Base-by-base conservation (phyloP, 2,797 vertebrate species). In the Artibeus jamaicensis region DNA sequence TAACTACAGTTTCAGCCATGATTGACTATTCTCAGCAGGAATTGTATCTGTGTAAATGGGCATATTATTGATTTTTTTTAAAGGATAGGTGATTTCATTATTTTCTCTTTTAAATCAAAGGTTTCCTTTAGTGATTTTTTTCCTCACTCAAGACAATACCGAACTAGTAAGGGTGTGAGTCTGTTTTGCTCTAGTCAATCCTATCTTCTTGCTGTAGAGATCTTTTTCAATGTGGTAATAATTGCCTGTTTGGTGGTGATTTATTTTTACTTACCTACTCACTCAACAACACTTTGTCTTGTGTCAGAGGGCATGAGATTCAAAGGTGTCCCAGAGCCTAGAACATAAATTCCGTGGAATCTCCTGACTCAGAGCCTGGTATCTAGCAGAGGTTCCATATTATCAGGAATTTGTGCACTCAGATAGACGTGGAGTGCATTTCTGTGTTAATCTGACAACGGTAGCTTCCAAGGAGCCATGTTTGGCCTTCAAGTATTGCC, bases 41-140 rank as follows among this genome's bases (percentile, higher is more conserved):
- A 55, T 48, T 71, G 3, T 70, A 42, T 84, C 32, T 95, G 74
- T 96, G 95, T 79, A 96, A 97, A 87, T 86, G 82, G 71, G 79
- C 42, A 62, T 24, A 83, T 55, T 81, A 96, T 92, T 76, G 85
- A 91, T 96, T 91, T 88, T 86, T 86, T 42, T 39, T 74, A 93
- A 91, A 90, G 95, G 48, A 57, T 71, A 73, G 89, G 65, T 37
- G 24, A 94, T 53, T 71, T 96, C 79, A 87, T 96, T 96, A 92
- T 96, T 95, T 95, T 94, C 77, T 94, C 85, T 95, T 96, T 94
- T n/a, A 94, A 71, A 93, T 74, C 48, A 83, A 96, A 93, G 14
- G 10, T 96, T 96, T 96, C 59, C 57, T 97, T 93, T 42, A 77
- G 62, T 71, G 70, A 48, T 89, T 82, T 91, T 85, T 42, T 34